Conservation (phyloP, 2,113 vertebrate genomes). For the Scolopax mira region DNA sequence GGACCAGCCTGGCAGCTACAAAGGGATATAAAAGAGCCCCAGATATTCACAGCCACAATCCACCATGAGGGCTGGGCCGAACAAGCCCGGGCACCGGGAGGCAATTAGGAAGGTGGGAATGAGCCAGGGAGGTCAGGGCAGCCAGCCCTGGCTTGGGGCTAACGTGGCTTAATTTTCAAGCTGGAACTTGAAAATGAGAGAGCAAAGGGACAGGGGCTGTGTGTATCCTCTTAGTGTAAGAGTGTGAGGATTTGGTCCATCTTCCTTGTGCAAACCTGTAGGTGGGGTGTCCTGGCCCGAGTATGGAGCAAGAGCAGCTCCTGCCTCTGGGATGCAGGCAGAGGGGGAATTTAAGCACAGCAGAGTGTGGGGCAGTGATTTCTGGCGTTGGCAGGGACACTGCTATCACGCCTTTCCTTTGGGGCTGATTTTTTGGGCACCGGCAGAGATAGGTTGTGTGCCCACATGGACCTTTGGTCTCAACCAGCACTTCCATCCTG, state of each 20-base stretch:
- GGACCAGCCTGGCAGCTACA: background rate
- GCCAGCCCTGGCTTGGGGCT: background rate
- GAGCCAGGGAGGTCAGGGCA: background rate
- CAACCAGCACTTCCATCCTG: background rate
- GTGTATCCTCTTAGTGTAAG: background rate
- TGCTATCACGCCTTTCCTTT: rapidly evolving
- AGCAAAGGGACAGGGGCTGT: background rate
- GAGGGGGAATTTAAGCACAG: background rate
- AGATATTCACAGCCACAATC: background rate
- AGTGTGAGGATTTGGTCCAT: background rate
- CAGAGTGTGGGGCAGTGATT: background rate
- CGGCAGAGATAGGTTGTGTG: background rate
- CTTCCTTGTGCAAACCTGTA: background rate
- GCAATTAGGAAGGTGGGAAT: background rate
- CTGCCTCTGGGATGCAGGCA: background rate
- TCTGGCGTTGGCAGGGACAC: background rate
- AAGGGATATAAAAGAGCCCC: background rate
- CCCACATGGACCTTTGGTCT: background rate
- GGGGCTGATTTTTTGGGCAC: background rate
- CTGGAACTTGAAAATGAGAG: background rate
- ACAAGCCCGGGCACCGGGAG: background rate
- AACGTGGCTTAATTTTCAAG: background rate
- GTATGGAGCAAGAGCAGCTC: background rate
- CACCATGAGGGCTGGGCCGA: rapidly evolving
- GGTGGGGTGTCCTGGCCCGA: background rate